phyloP scores from a whole-genome alignment of 92 coral and sea anemone species.

The Epizoanthus scotinus region DNA sequence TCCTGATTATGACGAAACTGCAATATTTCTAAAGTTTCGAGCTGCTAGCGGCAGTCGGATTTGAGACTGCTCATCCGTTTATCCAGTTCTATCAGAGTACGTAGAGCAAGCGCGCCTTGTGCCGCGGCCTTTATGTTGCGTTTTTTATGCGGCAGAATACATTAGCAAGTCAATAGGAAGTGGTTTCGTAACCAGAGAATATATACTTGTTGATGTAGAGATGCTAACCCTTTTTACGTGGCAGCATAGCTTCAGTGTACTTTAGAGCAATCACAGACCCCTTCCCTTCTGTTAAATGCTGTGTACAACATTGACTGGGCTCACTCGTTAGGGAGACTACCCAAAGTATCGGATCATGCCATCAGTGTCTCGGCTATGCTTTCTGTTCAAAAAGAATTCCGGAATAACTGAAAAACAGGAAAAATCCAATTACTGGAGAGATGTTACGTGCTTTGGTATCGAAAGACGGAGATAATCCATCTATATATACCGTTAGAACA shows the following conservation, averaged over 20 bases:
- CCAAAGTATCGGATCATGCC: conserved; percentile 44
- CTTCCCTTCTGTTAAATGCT: conserved; percentile 45
- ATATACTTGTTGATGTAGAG: no score
- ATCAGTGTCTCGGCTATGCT: conserved; percentile 46
- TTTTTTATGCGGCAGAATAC: no score
- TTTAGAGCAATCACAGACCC: neutral
- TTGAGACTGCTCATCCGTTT: no score
- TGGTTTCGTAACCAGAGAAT: no score
- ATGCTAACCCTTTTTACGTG: conserved; percentile 47
- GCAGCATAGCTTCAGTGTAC: conserved; percentile 44
- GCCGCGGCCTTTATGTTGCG: no score
- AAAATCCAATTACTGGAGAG: conserved; percentile 49
- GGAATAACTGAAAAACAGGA: conserved; percentile 43
- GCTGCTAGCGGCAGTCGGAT: no score
- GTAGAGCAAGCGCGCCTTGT: no score
- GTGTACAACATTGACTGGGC: conserved; percentile 60
- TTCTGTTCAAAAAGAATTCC: conserved; percentile 42
- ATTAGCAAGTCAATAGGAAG: no score
- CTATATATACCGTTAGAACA: conserved; percentile 33
- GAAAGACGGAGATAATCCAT: conserved; percentile 25
- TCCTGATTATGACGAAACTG: no score
- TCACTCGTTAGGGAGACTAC: conserved; percentile 42
- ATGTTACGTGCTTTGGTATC: conserved; percentile 23
- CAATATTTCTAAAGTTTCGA: no score
- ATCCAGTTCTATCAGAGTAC: no score